A percentile compares a stretch with the other conserved stretches of the same genome.
Conservation (phyloP, 2,888 invertebrate species). For the Apeira syringaria region DNA sequence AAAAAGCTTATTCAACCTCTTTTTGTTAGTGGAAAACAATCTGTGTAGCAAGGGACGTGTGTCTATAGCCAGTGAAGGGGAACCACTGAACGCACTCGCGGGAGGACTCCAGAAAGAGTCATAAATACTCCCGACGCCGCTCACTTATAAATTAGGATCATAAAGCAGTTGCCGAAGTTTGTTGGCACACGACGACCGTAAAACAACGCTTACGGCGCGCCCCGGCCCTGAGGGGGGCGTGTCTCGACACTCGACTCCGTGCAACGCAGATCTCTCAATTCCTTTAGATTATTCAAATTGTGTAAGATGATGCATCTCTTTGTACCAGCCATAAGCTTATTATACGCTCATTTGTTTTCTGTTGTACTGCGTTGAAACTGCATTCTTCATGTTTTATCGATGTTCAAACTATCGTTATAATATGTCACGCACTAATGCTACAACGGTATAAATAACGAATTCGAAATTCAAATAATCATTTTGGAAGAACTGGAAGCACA, state of each 20-base stretch:
- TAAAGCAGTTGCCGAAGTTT: constrained; percentile 82
- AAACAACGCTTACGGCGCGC: constrained; percentile 67
- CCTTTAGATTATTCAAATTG: constrained; percentile 44
- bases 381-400: too few relatives aligned
- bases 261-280: constrained; percentile 68
- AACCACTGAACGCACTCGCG: constrained; percentile 66
- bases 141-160: constrained; percentile 84
- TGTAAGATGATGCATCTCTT: constrained; percentile 21
- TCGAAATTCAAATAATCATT: too few relatives aligned
- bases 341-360: neutral
- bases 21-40: too few relatives aligned
- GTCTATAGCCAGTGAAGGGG: constrained; percentile 16
- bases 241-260: constrained; percentile 57
- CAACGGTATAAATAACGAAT: too few relatives aligned
- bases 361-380: neutral
- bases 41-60: constrained; percentile 8
- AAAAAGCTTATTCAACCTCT: too few relatives aligned
- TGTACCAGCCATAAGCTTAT: constrained; percentile 1
- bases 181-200: constrained; percentile 78
- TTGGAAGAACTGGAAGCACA: too few relatives aligned
- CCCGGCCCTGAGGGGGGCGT: constrained; percentile 49
- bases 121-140: constrained; percentile 75
- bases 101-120: constrained; percentile 75
- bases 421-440: too few relatives aligned
- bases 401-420: too few relatives aligned